Percentiles rank a stretch among this genome's conserved stretches.
Evolutionary conservation across 2,888 invertebrate genomes (phyloP).

Genomic region (Himalopsyche japonica): DNA sequence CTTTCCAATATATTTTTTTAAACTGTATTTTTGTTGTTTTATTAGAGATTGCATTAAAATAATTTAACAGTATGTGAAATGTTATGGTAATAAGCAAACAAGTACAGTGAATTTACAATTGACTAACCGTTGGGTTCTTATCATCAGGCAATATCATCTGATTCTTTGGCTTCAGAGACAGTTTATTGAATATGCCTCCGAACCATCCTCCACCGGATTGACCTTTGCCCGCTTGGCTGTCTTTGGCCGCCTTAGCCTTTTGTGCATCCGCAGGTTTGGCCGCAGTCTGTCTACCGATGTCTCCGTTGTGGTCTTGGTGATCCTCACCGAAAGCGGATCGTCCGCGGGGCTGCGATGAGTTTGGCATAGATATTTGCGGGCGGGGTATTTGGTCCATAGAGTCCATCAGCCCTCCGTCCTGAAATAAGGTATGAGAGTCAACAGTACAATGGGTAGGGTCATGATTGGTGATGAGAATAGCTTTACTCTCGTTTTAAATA

Average conservation of each 20-base stretch:
- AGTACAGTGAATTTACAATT: no score
- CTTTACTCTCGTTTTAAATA: no score
- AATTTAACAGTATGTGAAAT: no score
- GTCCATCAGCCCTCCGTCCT: conserved; percentile 29
- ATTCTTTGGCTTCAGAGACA: conserved; percentile 83
- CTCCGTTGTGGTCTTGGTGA: conserved; percentile 39
- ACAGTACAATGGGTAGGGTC: background rate
- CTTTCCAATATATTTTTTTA: no score
- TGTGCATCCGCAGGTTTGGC: conserved; percentile 11
- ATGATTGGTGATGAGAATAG: background rate
- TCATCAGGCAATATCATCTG: conserved; percentile 97
- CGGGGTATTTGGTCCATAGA: conserved; percentile 47
- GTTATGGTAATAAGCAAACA: no score
- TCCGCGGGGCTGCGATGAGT: conserved; percentile 46
- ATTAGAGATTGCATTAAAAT: no score
- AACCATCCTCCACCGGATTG: conserved; percentile 72
- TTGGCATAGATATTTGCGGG: conserved; percentile 63
- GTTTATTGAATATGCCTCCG: conserved; percentile 83
- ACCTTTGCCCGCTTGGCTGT: conserved; percentile 43
- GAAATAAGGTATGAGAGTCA: conserved; percentile 31
- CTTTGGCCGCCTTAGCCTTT: conserved; percentile 23
- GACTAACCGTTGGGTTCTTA: conserved; percentile 78
- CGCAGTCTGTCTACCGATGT: background rate
- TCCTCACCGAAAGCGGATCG: conserved; percentile 44
- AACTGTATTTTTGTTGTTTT: no score